phyloP scores from a whole-genome alignment of 2,888 invertebrate species.

The Lycaena phlaeas region DNA sequence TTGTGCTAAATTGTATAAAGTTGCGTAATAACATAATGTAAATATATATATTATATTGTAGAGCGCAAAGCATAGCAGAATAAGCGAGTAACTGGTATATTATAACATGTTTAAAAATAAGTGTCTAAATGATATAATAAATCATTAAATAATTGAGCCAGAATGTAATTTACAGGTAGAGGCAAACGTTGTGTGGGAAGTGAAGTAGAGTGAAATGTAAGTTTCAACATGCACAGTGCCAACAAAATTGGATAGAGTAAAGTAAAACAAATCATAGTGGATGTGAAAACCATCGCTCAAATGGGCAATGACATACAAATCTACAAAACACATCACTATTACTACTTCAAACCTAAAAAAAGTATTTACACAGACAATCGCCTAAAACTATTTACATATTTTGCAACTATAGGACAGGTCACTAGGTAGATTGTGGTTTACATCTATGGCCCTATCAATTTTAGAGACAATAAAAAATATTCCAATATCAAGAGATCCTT shows the following conservation, averaged over 20 bases:
- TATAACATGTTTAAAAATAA: constrained; percentile 45
- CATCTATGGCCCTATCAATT: constrained; percentile 42
- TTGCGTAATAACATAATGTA: not conserved
- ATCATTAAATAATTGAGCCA: constrained; percentile 48
- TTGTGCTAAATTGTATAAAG: constrained; percentile 1
- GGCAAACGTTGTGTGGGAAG: constrained; percentile 16
- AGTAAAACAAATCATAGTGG: constrained; percentile 13
- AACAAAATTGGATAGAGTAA: not conserved
- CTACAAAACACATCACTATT: constrained; percentile 37
- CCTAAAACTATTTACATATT: constrained; percentile 41
- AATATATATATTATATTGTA: not conserved
- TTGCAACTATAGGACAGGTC: constrained; percentile 73
- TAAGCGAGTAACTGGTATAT: constrained; percentile 4
- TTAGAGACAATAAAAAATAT: constrained; percentile 37
- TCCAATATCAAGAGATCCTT: constrained; percentile 43
- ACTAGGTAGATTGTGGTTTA: constrained; percentile 51
- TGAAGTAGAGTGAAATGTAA: constrained; percentile 2
- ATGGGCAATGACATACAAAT: constrained; percentile 35
- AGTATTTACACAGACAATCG: constrained; percentile 40
- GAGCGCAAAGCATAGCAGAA: constrained; percentile 8
- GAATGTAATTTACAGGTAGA: constrained; percentile 28
- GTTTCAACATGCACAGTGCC: constrained; percentile 10
- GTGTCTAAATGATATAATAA: constrained; percentile 16
- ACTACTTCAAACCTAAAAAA: constrained; percentile 44
- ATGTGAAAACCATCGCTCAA: constrained; percentile 31